Evolutionary conservation across 1,140 invertebrate genomes (phyloP).

Genomic region (Drosophila nasuta): DNA sequence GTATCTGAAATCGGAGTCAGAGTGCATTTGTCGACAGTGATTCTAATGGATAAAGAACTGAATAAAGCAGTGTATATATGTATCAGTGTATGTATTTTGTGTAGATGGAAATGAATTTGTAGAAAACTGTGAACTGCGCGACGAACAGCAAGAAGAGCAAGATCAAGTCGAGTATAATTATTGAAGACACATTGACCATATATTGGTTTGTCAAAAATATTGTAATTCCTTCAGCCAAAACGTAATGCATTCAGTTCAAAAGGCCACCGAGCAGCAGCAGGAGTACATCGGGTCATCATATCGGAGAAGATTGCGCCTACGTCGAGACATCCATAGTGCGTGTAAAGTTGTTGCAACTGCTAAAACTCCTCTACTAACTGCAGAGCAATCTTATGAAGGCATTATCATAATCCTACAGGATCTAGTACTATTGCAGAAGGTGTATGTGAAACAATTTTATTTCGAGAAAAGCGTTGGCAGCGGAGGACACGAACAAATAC

Average conservation of each 20-base stretch:
- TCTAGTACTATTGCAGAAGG: constrained; percentile 68
- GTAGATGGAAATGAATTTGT: background rate
- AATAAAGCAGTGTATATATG: background rate
- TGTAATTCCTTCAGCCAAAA: constrained; percentile 33
- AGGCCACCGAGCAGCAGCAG: constrained; percentile 56
- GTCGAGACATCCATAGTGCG: constrained; percentile 18
- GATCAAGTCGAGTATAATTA: background rate
- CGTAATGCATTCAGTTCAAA: constrained; percentile 80
- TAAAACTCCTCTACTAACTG: background rate
- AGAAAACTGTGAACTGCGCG: background rate
- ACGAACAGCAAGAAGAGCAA: background rate
- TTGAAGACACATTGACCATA: constrained; percentile 8
- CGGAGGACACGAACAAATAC: constrained; percentile 50
- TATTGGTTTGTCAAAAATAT: constrained; percentile 36
- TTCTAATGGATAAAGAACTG: background rate
- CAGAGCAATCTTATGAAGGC: background rate
- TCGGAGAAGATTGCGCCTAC: constrained; percentile 62
- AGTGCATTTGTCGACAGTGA: background rate
- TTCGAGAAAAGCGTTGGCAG: constrained; percentile 77
- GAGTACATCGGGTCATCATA: constrained; percentile 58
- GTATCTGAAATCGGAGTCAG: no score
- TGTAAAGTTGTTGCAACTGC: no score
- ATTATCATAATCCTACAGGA: constrained; percentile 6
- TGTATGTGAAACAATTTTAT: constrained; percentile 74
- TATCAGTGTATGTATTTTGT: background rate